These are phyloP conservation scores for Sebastes cheni DNA, from an alignment of 2,797 vertebrate species.

Conservation along the genomic window DNA sequence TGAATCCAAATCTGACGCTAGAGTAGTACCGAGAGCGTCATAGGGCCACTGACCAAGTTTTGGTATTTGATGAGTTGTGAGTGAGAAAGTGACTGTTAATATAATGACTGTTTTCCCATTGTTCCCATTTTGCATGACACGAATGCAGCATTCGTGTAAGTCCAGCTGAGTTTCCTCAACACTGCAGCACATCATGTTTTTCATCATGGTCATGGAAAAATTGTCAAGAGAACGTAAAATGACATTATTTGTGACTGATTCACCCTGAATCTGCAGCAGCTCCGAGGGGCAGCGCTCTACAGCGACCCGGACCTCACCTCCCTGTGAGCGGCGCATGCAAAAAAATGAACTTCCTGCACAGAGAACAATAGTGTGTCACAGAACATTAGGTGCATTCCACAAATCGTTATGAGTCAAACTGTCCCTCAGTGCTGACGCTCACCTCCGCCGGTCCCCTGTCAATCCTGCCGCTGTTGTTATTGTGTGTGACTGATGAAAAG, in stretches of 20 bases:
- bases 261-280: background rate
- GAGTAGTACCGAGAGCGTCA: background rate
- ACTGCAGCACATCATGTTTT: background rate
- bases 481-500: conserved; percentile 46
- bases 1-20: background rate
- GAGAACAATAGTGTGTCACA: conserved; percentile 12
- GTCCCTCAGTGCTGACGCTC: background rate
- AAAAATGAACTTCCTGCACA: background rate
- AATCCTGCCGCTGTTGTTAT: conserved; percentile 30
- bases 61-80: too few species aligned
- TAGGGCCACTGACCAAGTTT: background rate
- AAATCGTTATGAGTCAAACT: background rate
- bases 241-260: background rate
- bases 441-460: conserved; percentile 26
- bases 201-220: background rate
- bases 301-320: background rate
- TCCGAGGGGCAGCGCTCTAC: background rate
- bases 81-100: too few species aligned
- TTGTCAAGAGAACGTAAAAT: background rate
- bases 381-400: background rate
- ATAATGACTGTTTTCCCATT: background rate
- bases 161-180: background rate
- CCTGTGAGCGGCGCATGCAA: background rate
- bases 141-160: background rate
- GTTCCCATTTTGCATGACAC: background rate